These are phyloP conservation scores for Scatophagus argus DNA, from an alignment of 2,113 vertebrate genomes.

Conservation along the genomic window DNA sequence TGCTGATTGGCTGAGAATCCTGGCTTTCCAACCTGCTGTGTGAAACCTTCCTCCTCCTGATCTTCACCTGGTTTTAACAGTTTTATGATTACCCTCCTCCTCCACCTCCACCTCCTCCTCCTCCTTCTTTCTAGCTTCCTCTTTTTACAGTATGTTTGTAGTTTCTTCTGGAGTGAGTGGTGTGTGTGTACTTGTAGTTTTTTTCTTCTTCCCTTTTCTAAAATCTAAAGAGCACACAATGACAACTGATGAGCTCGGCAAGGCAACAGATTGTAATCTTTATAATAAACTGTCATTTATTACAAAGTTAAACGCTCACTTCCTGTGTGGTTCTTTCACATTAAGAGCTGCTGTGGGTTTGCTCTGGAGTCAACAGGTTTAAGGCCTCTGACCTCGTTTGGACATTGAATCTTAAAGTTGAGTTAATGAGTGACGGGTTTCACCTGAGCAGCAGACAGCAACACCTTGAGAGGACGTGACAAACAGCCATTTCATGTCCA, in stretches of 20 bases:
- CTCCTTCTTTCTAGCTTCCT: constrained; percentile 64
- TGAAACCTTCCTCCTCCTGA: constrained; percentile 49
- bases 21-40: constrained; percentile 39
- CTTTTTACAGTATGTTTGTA: constrained; percentile 75
- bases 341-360: not conserved
- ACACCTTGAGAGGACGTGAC: not conserved
- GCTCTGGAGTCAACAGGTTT: not conserved
- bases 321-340: constrained; percentile 34
- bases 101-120: not conserved
- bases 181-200: constrained; percentile 71
- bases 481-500: too few relatives aligned
- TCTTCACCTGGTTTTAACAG: constrained; percentile 37
- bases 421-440: constrained; percentile 42
- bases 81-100: constrained; percentile 28
- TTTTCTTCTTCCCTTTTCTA: constrained; percentile 71
- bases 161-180: constrained; percentile 76
- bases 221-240: constrained; percentile 58
- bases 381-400: constrained; percentile 25
- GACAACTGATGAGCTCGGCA: constrained; percentile 72
- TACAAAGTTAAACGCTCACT: constrained; percentile 42
- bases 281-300: constrained; percentile 81
- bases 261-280: constrained; percentile 77
- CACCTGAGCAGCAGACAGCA: not conserved
- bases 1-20: constrained; percentile 65
- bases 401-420: not conserved